Base-by-base conservation (phyloP, 1,140 invertebrate genomes). In the Achatina immaculata region DNA sequence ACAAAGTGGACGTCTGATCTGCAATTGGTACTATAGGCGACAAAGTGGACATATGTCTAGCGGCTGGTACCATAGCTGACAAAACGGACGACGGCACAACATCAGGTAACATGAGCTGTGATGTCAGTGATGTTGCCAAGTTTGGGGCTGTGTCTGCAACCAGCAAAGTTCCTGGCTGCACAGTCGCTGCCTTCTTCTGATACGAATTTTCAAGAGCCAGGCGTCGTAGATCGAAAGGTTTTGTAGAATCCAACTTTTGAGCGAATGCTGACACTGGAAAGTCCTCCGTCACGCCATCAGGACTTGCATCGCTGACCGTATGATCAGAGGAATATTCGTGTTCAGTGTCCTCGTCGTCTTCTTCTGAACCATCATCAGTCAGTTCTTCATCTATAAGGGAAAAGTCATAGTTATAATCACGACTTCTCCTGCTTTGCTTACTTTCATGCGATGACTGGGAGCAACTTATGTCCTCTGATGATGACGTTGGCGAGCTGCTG, bases 301-400 rank as follows among this genome's bases (percentile, higher is more conserved):
- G n/a, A n/a, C n/a, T n/a, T n/a, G n/a, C n/a, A n/a, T n/a, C n/a
- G n/a, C n/a, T n/a, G n/a, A n/a, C n/a, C n/a, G n/a, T n/a, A n/a
- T n/a, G n/a, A n/a, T n/a, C n/a, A n/a, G n/a, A n/a, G n/a, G n/a
- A n/a, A n/a, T n/a, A n/a, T n/a, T n/a, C n/a, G n/a, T n/a, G n/a
- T n/a, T n/a, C n/a, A n/a, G n/a, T 16, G 6, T 51, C 14, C 4
- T 74, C 72, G 2, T 51, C 48, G n/a, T 74, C 72, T 16, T 74
- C 42, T 1, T 34, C 45, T 6, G 38, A 69, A 1, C 38, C 42
- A 40, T 69, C 68, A 19, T 68, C 65, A 55, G 14, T 55, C 14
- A n/a, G n/a, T 55, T 55, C 68, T n/a, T 71, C 68, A 31, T 71
- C 68, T 71, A 71, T 45, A 2, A 71, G 34, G 1, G 68, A 71